A percentile compares a stretch with the other conserved stretches of the same genome.
These are phyloP conservation scores for Nautilus pompilius DNA, from an alignment of 1,140 invertebrate species.

Conservation along the genomic window DNA sequence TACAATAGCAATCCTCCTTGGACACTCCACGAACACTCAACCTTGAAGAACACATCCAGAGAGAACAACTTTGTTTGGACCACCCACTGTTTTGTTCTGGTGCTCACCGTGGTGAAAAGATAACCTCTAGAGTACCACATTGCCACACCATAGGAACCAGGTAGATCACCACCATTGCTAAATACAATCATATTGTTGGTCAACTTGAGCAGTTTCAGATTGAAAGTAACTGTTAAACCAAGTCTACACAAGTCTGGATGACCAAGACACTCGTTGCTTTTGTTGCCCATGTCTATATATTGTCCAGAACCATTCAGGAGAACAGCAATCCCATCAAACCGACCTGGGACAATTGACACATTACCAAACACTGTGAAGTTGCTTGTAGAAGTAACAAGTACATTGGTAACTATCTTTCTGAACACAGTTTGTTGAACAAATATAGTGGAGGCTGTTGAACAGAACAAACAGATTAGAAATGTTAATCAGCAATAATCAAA, in stretches of 20 bases:
- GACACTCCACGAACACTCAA: constrained; percentile 29
- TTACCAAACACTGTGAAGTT: constrained; percentile 20
- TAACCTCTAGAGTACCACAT: constrained; percentile 27
- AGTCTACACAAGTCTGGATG: constrained; percentile 21
- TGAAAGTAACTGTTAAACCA: constrained; percentile 34
- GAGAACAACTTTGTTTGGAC: constrained; percentile 9
- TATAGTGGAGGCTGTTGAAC: constrained; percentile 18
- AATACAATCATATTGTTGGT: constrained; percentile 30
- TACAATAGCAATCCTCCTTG: constrained; percentile 23
- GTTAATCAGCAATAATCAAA: too few relatives aligned
- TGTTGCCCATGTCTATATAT: constrained; percentile 15
- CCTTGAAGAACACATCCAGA: constrained; percentile 15
- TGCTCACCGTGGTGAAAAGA: constrained; percentile 24
- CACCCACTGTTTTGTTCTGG: constrained; percentile 21
- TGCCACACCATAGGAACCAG: constrained; percentile 17
- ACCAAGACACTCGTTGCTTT: constrained; percentile 11
- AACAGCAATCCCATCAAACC: constrained; percentile 22
- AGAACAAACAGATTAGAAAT: neutral
- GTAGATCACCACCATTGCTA: constrained; percentile 27
- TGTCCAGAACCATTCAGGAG: constrained; percentile 24
- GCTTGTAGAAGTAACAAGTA: constrained; percentile 19
- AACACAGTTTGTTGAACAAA: constrained; percentile 18
- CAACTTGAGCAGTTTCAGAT: constrained; percentile 21
- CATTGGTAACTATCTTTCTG: constrained; percentile 16
- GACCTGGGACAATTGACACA: constrained; percentile 18